Base-by-base conservation (phyloP, 2,888 invertebrate species). In the Ectemnius continuus region DNA sequence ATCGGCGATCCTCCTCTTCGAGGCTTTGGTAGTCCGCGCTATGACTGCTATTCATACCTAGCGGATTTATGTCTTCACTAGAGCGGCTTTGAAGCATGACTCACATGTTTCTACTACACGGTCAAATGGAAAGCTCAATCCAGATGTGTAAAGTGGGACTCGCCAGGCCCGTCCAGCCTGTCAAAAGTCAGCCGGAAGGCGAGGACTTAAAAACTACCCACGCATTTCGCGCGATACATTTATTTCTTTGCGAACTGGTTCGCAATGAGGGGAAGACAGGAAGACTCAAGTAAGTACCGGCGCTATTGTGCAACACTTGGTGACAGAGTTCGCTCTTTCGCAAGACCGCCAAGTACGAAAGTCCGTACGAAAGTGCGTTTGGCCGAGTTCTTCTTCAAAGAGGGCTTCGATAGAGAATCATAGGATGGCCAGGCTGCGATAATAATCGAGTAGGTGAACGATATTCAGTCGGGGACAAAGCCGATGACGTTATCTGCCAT, bases 391-490 rank as follows among this genome's bases (percentile, higher is more conserved):
- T 60, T 57, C 62, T 48, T 66, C 63, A 67, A 48, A 59, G 20
- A 63, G 52, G 59, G 58, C 13, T 56, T 20, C 26, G 4, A 6
- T 48, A 57, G 48, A 59, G 65, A 76, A 77, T 76, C 67, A 68
- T n/a, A 61, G 47, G 75, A 67, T 18, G 36, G 16, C 28, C 28
- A 47, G 58, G 23, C 60, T 59, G 57, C 46, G 70, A 73, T 78
- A 79, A 79, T 66, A 66, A 79, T 16, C 18, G 59, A 57, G 58
- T 36, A 72, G 73, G 75, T 80, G 77, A 81, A 82, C 76, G 79
- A 84, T 84, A 84, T 84, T 84, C 78, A 76, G 67, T 66, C 48
- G 20, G n/a, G 77, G 72, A 79, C 81, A 83, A 81, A 75, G 63
- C 75, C 78, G 71, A 79, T 74, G 64, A 76, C 73, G 67, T 48